These are phyloP conservation scores for Drosophila quadrilineata DNA, from an alignment of 1,140 invertebrate genomes.

Conservation along the genomic window DNA sequence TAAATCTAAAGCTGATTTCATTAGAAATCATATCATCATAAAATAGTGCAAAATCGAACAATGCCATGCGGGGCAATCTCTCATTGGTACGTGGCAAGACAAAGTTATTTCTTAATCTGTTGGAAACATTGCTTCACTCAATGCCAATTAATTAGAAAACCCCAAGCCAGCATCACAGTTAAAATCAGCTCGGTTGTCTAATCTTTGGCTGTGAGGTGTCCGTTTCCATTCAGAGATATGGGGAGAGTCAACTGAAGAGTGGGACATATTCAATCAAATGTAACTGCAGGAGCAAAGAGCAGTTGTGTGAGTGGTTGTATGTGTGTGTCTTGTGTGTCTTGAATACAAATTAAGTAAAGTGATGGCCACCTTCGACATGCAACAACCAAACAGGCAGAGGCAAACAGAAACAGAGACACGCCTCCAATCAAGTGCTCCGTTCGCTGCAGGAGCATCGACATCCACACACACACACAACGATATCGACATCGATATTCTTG, in stretches of 20 bases:
- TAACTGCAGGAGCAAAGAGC: slow-evolving; percentile 53
- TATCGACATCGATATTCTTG: slow-evolving; percentile 33
- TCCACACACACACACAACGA: too few species aligned
- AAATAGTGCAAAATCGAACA: background rate
- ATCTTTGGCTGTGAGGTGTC: slow-evolving; percentile 26
- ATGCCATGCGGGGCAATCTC: background rate
- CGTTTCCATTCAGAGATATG: too few species aligned
- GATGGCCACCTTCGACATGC: slow-evolving; percentile 56
- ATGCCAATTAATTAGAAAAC: slow-evolving; percentile 59
- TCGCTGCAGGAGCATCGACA: too few species aligned
- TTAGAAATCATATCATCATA: background rate
- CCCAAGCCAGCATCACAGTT: slow-evolving; percentile 33
- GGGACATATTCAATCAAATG: slow-evolving; percentile 71
- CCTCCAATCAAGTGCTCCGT: slow-evolving; percentile 55
- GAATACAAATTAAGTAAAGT: slow-evolving; percentile 76
- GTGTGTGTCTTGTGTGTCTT: slow-evolving; percentile 53
- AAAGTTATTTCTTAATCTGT: slow-evolving; percentile 39
- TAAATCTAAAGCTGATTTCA: too few species aligned
- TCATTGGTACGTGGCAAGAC: background rate
- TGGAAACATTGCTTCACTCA: slow-evolving; percentile 25
- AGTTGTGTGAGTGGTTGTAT: background rate
- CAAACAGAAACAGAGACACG: slow-evolving; percentile 31
- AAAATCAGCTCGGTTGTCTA: slow-evolving; percentile 47
- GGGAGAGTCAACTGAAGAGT: slow-evolving; percentile 2
- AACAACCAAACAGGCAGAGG: slow-evolving; percentile 7